phyloP scores from a whole-genome alignment of 2,113 vertebrate species.

The Grammomys surdaster region DNA sequence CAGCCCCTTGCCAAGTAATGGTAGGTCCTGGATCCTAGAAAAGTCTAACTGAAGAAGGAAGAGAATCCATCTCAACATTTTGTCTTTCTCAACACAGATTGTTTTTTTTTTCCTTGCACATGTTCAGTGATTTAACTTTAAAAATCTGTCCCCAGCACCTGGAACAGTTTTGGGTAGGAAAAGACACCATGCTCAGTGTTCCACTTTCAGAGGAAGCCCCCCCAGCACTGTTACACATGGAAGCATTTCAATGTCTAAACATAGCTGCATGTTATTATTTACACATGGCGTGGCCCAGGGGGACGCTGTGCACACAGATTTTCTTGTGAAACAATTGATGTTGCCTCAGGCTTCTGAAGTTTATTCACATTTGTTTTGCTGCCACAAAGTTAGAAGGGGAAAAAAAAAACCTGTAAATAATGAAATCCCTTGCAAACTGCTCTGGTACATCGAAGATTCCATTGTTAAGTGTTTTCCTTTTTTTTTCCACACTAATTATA shows the following conservation, averaged over 20 bases:
- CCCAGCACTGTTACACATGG: neutral
- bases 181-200: neutral
- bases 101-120: neutral
- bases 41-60: neutral
- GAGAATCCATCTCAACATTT: neutral
- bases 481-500: constrained; percentile 7
- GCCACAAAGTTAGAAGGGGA: neutral
- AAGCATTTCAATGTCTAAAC: constrained; percentile 61
- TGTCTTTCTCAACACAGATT: neutral
- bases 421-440: constrained; percentile 67
- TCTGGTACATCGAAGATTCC: constrained; percentile 24
- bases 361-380: constrained; percentile 61
- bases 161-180: constrained; percentile 6
- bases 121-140: constrained; percentile 14
- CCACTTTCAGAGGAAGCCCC: constrained; percentile 16
- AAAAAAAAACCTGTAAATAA: constrained; percentile 42
- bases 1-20: neutral
- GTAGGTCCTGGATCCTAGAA: no score
- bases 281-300: constrained; percentile 1
- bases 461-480: constrained; percentile 46
- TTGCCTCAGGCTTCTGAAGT: constrained; percentile 56
- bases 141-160: neutral
- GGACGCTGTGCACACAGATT: neutral
- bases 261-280: constrained; percentile 21
- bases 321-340: constrained; percentile 44